Base-by-base conservation (phyloP, 2,113 vertebrate species). In the Phyllopteryx taeniolatus region DNA sequence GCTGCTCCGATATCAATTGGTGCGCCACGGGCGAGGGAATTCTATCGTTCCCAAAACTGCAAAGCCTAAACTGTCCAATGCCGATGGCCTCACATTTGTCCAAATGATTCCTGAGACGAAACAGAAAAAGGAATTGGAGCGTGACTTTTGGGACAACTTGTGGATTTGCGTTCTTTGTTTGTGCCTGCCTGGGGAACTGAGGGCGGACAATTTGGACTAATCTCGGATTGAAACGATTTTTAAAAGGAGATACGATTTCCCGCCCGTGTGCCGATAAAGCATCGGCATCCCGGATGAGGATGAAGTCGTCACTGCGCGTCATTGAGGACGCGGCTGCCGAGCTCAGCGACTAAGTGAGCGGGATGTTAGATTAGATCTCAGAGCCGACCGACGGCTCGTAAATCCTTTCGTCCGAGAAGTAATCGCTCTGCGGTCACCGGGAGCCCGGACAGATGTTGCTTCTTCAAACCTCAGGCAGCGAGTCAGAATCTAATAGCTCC, bases 351-450 rank as follows among this genome's bases (percentile, higher is more conserved):
- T 85, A 72, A 69, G 44, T 78, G 75, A 83, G 84, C 81, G 71
- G 75, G 79, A 67, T 70, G 70, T 79, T 71, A 78, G 87, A 89
- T 90, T 84, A 83, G 79, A 85, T 76, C 56, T 17, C 79, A 77
- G 81, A 86, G 83, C 84, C 85, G 88, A 83, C 79, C n/a, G 66
- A 67, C 83, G 64, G 83, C 80, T 86, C 80, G 79, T 87, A 83
- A 90, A 88, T 87, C 86, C 88, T 79, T 73, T 79, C 47, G 69
- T 65, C 57, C 54, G 71, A 76, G 73, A 74, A 73, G 66, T 42
- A 46, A 51, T 42, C 54, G 78, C 77, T 46, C 72, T 12, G 79
- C 74, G 60, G 67, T 59, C 73, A n/a, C 61, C n/a, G 57, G 47
- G 51, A 67, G 54, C 44, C 56, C 75, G 0, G 8, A 49, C 49